Percentiles rank a stretch among this genome's conserved stretches.
phyloP scores from a whole-genome alignment of 1,140 invertebrate genomes.

The Diprion similis region DNA sequence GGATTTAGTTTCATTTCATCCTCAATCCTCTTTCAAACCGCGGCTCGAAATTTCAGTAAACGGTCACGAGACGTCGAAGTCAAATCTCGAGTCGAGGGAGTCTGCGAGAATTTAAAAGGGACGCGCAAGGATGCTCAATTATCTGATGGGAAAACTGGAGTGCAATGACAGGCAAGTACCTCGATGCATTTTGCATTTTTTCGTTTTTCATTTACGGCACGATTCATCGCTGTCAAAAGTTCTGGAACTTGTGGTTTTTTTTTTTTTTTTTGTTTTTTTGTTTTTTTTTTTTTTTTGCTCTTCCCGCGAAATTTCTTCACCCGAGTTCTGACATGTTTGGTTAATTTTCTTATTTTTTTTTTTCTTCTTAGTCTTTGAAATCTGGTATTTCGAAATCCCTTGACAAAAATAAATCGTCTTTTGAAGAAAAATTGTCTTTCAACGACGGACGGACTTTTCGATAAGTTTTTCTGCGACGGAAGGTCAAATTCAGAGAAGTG shows the following conservation, averaged over 20 bases:
- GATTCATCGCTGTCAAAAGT: too few relatives aligned
- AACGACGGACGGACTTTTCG: neutral
- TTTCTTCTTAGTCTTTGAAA: too few relatives aligned
- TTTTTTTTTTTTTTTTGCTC: neutral
- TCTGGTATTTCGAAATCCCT: too few relatives aligned
- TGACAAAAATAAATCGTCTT: too few relatives aligned
- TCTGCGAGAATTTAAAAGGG: neutral
- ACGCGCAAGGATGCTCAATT: neutral
- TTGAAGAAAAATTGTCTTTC: neutral
- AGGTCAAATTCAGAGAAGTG: too few relatives aligned
- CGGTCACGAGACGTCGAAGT: neutral
- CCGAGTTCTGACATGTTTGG: too few relatives aligned
- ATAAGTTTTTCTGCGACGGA: too few relatives aligned
- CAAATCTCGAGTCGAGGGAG: neutral
- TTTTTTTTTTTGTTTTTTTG: neutral
- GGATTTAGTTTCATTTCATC: neutral
- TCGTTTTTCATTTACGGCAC: too few relatives aligned
- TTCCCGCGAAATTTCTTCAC: too few relatives aligned
- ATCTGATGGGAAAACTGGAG: constrained; percentile 1
- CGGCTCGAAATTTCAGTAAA: neutral
- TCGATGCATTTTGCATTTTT: neutral
- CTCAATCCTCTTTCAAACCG: neutral
- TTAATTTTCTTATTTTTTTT: too few relatives aligned
- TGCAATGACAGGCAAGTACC: constrained; percentile 9
- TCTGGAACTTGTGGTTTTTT: neutral